Base-by-base conservation (phyloP, 2,113 vertebrate species). In the Grallaria varia region DNA sequence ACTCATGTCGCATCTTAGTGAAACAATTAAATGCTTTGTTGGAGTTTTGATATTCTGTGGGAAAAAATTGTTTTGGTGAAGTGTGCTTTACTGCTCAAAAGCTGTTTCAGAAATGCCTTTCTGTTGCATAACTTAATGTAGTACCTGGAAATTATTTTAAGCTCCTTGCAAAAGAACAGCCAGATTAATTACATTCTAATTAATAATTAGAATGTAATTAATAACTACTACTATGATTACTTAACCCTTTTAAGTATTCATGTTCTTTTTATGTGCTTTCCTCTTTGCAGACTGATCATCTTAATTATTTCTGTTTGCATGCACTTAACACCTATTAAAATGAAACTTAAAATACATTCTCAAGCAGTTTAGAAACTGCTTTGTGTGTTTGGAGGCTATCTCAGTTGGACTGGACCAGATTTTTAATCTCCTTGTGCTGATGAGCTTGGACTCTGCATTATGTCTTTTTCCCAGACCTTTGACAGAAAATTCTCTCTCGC, bases 381-480 rank as follows among this genome's bases (percentile, higher is more conserved):
- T 85, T 74, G 33, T 67, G 14, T 56, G 45, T 60, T 73, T 92
- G 39, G 49, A 94, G 55, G 59, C 17, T 17, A 64, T 28, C 30
- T 80, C 63, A 25, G 11, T 66, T 37, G 30, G 39, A 86, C 58
- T 0, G 3, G 35, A 40, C 21, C 53, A 85, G 28, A 47, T 1
- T n/a, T 86, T 83, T 86, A 19, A 68, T 47, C 20, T 92, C 14
- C 22, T 9, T 3, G 1, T 69, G 47, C 60, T 84, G 37, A 72
- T 86, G 68, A 14, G 7, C 30, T 88, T 93, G 79, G 47, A 84
- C 56, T 86, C 91, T 75, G 88, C 3, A 1, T 78, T 63, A 59
- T n/a, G 9, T 74, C 47, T 90, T 88, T 95, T 94, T 86, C 82
- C 56, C 72, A 94, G 83, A 77, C 47, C 63, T 92, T n/a, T 78